Base-by-base conservation (phyloP, 2,888 invertebrate species). In the Zhuqinia jingwanae region DNA sequence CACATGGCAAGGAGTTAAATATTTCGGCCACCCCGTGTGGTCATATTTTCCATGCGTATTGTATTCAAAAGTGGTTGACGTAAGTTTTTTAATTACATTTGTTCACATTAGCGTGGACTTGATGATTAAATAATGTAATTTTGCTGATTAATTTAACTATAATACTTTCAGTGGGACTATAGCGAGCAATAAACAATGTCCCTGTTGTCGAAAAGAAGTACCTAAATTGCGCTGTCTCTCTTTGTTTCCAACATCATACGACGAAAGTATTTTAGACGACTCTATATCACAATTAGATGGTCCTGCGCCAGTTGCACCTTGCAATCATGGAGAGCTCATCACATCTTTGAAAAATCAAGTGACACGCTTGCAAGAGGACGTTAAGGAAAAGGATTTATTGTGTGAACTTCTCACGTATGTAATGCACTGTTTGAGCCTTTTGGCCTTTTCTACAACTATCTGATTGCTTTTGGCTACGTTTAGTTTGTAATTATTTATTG, bases 61-160 rank as follows among this genome's bases (percentile, higher is more conserved):
- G 89, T 56, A 89, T 89, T 50, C 77, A 88, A 22, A 89, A 89
- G 75, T 89, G 89, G 89, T 45, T 88, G 20, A 77, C 75, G 89
- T 89, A 85, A 80, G 87, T 13, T 25, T 8, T 2, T 11, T 20
- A 36, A 36, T 36, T 36, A 36, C 36, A 36, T n/a, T n/a, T n/a
- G n/a, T n/a, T n/a, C n/a, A n/a, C n/a, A n/a, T n/a, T n/a, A n/a
- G n/a, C n/a, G n/a, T n/a, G n/a, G n/a, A n/a, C n/a, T n/a, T n/a
- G n/a, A n/a, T n/a, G n/a, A 15, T 13, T 3, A 45, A 84, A 10
- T 20, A 13, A 60, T 11, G 60, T 36, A 36, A 8, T 36, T 60
- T 13, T 6, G 5, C 3, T 77, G 25, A 30, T 58, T 13, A 11
- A n/a, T 30, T 56, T 2, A 56, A 11, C 53, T 77, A 6, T 63